phyloP scores from a whole-genome alignment of 2,888 invertebrate genomes.

The Hypomecis punctinalis region DNA sequence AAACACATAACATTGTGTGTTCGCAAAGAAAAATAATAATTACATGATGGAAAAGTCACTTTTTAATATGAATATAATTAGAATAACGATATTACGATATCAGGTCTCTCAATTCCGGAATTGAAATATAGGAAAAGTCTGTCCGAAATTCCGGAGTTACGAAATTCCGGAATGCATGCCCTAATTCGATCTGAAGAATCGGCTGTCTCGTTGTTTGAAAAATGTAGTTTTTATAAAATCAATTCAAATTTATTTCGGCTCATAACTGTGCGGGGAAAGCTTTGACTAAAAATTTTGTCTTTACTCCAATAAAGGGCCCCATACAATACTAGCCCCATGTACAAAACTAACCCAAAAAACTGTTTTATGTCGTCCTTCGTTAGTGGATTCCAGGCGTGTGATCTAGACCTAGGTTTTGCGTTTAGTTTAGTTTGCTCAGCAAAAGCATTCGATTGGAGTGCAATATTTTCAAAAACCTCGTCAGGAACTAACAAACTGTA shows the following conservation, averaged over 20 bases:
- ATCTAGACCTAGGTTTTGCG: conserved; percentile 35
- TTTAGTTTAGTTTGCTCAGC: conserved; percentile 26
- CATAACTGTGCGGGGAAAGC: conserved; percentile 40
- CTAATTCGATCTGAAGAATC: conserved; percentile 39
- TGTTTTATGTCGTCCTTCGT: conserved; percentile 36
- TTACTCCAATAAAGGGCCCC: conserved; percentile 43
- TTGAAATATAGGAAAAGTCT: too few relatives aligned
- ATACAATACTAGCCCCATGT: conserved; percentile 45
- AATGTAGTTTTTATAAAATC: conserved; percentile 32
- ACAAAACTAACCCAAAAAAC: conserved; percentile 43
- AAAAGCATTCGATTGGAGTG: conserved; percentile 35
- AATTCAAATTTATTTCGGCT: conserved; percentile 40
- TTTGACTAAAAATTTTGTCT: conserved; percentile 38
- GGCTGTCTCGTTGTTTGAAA: conserved; percentile 28
- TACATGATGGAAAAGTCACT: too few relatives aligned
- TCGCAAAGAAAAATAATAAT: too few relatives aligned
- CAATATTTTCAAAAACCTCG: conserved; percentile 29
- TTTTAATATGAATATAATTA: too few relatives aligned
- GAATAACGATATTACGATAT: too few relatives aligned
- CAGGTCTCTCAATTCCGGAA: too few relatives aligned
- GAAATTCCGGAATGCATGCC: too few relatives aligned
- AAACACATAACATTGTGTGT: too few relatives aligned
- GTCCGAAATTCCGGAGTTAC: too few relatives aligned
- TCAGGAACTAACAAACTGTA: conserved; percentile 28
- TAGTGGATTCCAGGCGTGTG: conserved; percentile 41